A percentile compares a stretch with the other conserved stretches of the same genome.
These are phyloP conservation scores for Coenonympha arcania DNA, from an alignment of 2,888 invertebrate species.

Conservation along the genomic window DNA sequence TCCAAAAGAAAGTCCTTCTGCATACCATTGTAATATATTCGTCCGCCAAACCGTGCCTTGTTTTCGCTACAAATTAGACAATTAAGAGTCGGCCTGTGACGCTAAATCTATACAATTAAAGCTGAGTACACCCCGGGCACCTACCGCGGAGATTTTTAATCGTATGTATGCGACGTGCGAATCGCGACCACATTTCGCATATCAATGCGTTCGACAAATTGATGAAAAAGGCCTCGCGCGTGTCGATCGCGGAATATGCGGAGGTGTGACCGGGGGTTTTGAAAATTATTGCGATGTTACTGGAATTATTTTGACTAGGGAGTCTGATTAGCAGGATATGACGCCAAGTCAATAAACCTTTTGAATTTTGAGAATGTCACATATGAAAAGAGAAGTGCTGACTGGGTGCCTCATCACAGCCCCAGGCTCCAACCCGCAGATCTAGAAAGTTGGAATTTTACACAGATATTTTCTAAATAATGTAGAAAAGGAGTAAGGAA, in stretches of 20 bases:
- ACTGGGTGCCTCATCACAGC: too few relatives aligned
- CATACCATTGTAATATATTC: slow-evolving; percentile 66
- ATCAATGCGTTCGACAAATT: slow-evolving; percentile 66
- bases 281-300: slow-evolving; percentile 37
- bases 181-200: slow-evolving; percentile 64
- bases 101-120: slow-evolving; percentile 71
- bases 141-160: slow-evolving; percentile 72
- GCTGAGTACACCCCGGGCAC: slow-evolving; percentile 62
- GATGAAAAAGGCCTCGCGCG: slow-evolving; percentile 61
- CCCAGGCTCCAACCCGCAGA: too few relatives aligned
- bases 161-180: slow-evolving; percentile 72
- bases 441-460: too few relatives aligned
- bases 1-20: slow-evolving; percentile 71
- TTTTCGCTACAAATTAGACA: slow-evolving; percentile 73
- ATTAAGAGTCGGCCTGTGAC: slow-evolving; percentile 65
- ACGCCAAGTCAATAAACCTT: neutral
- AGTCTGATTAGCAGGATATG: neutral
- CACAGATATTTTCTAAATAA: too few relatives aligned
- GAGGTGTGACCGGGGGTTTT: slow-evolving; percentile 42
- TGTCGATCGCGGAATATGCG: slow-evolving; percentile 46
- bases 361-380: too few relatives aligned
- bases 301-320: slow-evolving; percentile 14
- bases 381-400: too few relatives aligned
- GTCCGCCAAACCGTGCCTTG: slow-evolving; percentile 56
- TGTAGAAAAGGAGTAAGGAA: too few relatives aligned